Evolutionary conservation across 2,888 invertebrate species (phyloP).

Genomic region (Alsophila aescularia): DNA sequence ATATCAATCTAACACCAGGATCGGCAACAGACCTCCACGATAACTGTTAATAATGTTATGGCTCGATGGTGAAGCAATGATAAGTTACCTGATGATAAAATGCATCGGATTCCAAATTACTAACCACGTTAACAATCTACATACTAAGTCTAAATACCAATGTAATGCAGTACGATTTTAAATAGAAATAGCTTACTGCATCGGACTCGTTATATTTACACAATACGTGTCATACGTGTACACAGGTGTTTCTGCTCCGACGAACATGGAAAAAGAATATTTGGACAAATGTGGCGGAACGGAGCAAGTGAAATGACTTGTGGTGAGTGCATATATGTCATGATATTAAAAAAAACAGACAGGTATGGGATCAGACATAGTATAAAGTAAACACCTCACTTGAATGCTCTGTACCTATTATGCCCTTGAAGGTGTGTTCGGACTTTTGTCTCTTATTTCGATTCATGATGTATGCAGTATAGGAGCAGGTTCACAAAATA

Average conservation of each 20-base stretch:
- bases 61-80: too few relatives aligned
- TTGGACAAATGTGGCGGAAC: slow-evolving; percentile 86
- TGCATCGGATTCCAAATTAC: too few relatives aligned
- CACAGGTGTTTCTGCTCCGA: slow-evolving; percentile 88
- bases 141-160: not conserved
- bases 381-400: not conserved
- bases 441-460: not conserved
- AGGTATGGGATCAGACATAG: not conserved
- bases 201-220: slow-evolving; percentile 23
- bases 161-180: not conserved
- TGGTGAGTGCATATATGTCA: slow-evolving; percentile 71
- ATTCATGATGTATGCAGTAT: slow-evolving; percentile 6
- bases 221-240: slow-evolving; percentile 33
- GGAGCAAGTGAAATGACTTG: slow-evolving; percentile 86
- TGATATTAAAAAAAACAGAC: not conserved
- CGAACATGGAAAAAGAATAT: slow-evolving; percentile 84
- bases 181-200: slow-evolving; percentile 12
- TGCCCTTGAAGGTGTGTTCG: not conserved
- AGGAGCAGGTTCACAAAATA: not conserved
- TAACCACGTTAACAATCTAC: too few relatives aligned
- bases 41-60: too few relatives aligned
- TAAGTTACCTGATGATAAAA: too few relatives aligned
- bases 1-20: too few relatives aligned
- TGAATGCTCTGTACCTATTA: slow-evolving; percentile 7
- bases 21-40: too few relatives aligned